Evolutionary conservation across 1,140 invertebrate species (phyloP).

Genomic region (Whitmania pigra): DNA sequence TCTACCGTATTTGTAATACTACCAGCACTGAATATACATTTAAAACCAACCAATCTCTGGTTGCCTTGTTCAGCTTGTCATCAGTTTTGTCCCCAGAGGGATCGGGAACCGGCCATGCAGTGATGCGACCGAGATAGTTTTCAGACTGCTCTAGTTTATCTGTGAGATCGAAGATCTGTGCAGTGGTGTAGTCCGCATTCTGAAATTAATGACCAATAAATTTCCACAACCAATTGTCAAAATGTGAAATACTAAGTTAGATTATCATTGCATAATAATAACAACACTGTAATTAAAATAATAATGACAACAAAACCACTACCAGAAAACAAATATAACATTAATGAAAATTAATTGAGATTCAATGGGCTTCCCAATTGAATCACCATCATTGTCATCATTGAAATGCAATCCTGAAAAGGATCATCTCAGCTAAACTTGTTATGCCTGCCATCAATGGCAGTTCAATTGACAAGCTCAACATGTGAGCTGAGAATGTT

Average conservation of each 20-base stretch:
- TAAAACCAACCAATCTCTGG: conserved; percentile 59
- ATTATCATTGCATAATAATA: not conserved
- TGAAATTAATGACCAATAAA: conserved; percentile 29
- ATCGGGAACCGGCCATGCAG: conserved; percentile 55
- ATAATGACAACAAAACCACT: no score
- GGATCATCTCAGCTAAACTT: no score
- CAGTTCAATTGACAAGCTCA: no score
- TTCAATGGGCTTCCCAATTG: no score
- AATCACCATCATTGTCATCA: no score
- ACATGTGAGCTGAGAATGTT: no score
- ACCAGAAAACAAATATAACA: no score
- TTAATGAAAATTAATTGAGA: no score
- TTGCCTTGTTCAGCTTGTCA: conserved; percentile 89
- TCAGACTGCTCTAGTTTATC: conserved; percentile 93
- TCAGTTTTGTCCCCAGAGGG: conserved; percentile 70
- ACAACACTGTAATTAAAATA: not conserved
- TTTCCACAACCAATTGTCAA: conserved; percentile 14
- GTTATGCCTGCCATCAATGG: no score
- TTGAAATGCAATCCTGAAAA: no score
- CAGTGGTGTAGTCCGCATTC: conserved; percentile 91
- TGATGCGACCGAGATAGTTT: conserved; percentile 54
- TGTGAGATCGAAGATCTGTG: conserved; percentile 87
- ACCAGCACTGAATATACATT: no score
- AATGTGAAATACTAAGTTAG: not conserved
- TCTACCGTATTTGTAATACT: no score